These are phyloP conservation scores for Philonicus albiceps DNA, from an alignment of 2,888 invertebrate genomes.

Conservation along the genomic window DNA sequence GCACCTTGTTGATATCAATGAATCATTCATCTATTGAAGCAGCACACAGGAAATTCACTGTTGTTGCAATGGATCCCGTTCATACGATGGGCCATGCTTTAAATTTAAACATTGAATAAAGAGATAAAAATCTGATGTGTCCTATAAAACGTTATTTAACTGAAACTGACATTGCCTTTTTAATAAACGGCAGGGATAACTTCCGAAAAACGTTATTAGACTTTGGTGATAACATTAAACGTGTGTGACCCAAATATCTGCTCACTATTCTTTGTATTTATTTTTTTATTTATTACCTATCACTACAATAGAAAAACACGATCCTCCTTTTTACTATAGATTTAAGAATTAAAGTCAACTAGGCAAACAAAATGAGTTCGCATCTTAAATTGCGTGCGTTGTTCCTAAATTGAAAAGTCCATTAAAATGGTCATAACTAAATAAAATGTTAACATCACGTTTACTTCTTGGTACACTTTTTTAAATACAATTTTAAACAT, in stretches of 20 bases:
- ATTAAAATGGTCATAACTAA: no score
- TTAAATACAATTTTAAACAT: no score
- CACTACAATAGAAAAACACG: not conserved
- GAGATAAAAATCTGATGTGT: not conserved
- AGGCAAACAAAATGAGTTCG: no score
- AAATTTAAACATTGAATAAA: not conserved
- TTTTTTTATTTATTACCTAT: not conserved
- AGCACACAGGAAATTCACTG: not conserved
- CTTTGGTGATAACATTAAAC: not conserved
- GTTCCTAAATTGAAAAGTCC: no score
- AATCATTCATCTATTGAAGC: slow-evolving; percentile 1
- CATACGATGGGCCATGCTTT: not conserved
- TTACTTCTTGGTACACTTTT: no score
- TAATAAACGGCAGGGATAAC: not conserved
- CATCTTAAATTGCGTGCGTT: no score
- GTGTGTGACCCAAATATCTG: not conserved
- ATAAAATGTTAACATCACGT: no score
- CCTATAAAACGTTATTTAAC: not conserved
- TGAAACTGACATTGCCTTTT: not conserved
- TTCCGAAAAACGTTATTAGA: not conserved
- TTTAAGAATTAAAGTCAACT: not conserved
- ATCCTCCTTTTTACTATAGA: not conserved
- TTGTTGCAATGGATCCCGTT: not conserved
- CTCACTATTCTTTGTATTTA: not conserved
- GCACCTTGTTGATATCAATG: not conserved